Percentiles rank a stretch among this genome's conserved stretches.
These are phyloP conservation scores for Dromiciops gliroides DNA, from an alignment of 2,113 vertebrate species.

Conservation along the genomic window DNA sequence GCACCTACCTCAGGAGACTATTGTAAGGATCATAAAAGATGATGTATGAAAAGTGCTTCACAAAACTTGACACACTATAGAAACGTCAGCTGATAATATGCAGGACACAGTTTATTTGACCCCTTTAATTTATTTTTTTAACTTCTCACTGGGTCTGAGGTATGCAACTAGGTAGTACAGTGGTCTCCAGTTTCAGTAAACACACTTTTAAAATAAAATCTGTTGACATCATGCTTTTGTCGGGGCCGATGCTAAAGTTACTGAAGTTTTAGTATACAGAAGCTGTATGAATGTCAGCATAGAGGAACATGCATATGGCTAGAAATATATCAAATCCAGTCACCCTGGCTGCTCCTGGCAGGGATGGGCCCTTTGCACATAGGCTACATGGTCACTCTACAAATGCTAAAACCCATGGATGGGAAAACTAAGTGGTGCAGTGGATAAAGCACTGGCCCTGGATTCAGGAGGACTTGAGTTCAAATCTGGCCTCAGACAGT, in stretches of 20 bases:
- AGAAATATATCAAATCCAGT: not conserved
- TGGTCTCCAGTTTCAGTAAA: not conserved
- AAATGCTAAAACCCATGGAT: not conserved
- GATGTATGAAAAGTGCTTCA: not conserved
- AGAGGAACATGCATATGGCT: not conserved
- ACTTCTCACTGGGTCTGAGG: not conserved
- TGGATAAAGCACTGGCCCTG: no score
- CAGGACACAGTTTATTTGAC: not conserved
- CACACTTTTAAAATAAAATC: not conserved
- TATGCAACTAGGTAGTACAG: not conserved
- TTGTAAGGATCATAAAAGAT: not conserved
- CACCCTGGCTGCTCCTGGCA: not conserved
- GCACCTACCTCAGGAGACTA: not conserved
- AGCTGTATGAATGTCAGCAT: not conserved
- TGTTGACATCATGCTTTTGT: not conserved
- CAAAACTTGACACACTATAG: not conserved
- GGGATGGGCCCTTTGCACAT: not conserved
- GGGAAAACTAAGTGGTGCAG: no score
- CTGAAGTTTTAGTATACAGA: not conserved
- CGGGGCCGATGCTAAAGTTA: not conserved
- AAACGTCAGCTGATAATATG: not conserved
- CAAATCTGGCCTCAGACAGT: no score
- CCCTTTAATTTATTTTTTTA: not conserved
- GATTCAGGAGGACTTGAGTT: no score
- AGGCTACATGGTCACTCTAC: not conserved